These are phyloP conservation scores for Anoplolepis gracilipes DNA, from an alignment of 1,140 invertebrate species.

Conservation along the genomic window DNA sequence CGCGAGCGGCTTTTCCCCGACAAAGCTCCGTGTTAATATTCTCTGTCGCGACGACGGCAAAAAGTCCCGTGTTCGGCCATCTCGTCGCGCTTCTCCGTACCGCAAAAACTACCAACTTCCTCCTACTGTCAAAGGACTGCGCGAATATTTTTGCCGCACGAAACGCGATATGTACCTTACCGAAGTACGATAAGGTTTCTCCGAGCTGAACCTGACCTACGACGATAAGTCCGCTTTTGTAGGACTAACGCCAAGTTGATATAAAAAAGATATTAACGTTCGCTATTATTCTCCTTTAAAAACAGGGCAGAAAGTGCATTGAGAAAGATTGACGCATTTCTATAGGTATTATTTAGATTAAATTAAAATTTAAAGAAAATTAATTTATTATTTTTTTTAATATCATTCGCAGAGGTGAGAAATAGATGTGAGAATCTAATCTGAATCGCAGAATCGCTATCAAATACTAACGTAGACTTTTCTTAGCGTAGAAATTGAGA, in stretches of 20 bases:
- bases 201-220: background rate
- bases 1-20: constrained; percentile 45
- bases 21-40: constrained; percentile 55
- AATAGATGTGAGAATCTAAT: background rate
- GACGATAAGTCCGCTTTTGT: background rate
- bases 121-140: constrained; percentile 9
- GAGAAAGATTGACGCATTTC: background rate
- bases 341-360: background rate
- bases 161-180: background rate
- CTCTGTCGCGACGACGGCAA: constrained; percentile 3
- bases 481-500: background rate
- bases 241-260: background rate
- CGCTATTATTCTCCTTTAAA: background rate
- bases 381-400: background rate
- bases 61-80: constrained; percentile 18
- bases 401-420: background rate
- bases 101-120: constrained; percentile 47
- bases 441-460: background rate
- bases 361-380: background rate
- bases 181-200: constrained; percentile 30
- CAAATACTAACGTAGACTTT: background rate
- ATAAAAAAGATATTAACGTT: background rate
- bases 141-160: constrained; percentile 24
- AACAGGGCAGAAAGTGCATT: background rate
- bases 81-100: background rate